Evolutionary conservation across 2,113 vertebrate species (phyloP).

Genomic region (Peromyscus californicus): DNA sequence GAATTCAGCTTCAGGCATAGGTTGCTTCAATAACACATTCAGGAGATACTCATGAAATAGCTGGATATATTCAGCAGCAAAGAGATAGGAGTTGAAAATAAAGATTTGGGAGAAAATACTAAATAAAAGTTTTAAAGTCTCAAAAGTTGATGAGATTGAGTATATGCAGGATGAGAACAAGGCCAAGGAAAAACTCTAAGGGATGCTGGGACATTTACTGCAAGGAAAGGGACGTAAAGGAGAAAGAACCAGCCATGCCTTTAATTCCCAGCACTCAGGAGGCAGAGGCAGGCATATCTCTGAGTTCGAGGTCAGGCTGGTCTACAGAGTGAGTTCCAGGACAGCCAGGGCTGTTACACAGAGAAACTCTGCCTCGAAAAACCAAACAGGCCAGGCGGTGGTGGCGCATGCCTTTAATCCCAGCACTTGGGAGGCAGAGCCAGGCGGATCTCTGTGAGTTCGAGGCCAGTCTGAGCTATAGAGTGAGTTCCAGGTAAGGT

Average conservation of each 20-base stretch:
- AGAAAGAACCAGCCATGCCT: background rate
- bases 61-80: background rate
- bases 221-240: background rate
- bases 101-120: slow-evolving; percentile 21
- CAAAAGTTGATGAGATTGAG: slow-evolving; percentile 29
- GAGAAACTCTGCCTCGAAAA: background rate
- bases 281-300: background rate
- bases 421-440: too few relatives aligned
- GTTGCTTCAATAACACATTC: background rate
- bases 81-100: background rate
- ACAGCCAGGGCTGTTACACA: background rate
- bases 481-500: too few relatives aligned
- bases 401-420: too few relatives aligned
- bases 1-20: background rate
- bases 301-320: background rate
- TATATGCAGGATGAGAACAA: background rate
- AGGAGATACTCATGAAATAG: background rate
- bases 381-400: background rate
- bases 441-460: too few relatives aligned
- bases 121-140: slow-evolving; percentile 40
- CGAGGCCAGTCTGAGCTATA: too few relatives aligned
- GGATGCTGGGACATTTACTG: background rate
- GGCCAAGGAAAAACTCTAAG: slow-evolving; percentile 26
- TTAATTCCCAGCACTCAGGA: background rate
- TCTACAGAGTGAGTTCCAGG: background rate